phyloP scores from a whole-genome alignment of 2,797 vertebrate genomes.

The Hafferia zeledoni region DNA sequence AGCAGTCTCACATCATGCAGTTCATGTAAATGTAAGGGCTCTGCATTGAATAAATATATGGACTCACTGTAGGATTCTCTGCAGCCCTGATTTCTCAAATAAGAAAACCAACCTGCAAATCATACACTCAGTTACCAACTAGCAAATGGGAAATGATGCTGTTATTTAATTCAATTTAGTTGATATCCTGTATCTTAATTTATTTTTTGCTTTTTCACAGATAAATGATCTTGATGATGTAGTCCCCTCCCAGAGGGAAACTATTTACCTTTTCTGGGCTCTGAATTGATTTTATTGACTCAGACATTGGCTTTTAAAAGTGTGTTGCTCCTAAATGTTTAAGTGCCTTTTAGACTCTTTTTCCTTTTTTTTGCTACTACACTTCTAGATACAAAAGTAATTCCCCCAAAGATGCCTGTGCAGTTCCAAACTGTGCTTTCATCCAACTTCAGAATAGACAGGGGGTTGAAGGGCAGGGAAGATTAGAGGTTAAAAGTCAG shows the following conservation, averaged over 20 bases:
- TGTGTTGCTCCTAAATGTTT: not conserved
- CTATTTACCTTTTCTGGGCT: not conserved
- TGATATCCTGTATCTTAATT: not conserved
- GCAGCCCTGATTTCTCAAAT: not conserved
- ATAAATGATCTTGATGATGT: not conserved
- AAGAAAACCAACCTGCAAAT: not conserved
- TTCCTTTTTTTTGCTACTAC: not conserved
- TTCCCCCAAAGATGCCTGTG: not conserved
- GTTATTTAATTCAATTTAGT: not conserved
- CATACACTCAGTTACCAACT: not conserved
- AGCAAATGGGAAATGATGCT: not conserved
- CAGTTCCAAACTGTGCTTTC: not conserved
- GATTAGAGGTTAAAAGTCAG: not conserved
- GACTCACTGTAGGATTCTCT: not conserved
- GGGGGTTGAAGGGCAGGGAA: too few species aligned
- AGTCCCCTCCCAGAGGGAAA: not conserved
- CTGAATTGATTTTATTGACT: not conserved
- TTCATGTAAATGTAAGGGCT: not conserved
- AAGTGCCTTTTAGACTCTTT: not conserved
- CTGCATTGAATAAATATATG: not conserved
- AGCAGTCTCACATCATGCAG: not conserved
- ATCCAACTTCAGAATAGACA: not conserved
- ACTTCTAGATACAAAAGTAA: slow-evolving; percentile 15
- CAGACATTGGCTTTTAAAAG: not conserved
- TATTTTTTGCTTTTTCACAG: not conserved